Evolutionary conservation across 1,140 invertebrate genomes (phyloP).

Genomic region (Drosophila malerkotliana): DNA sequence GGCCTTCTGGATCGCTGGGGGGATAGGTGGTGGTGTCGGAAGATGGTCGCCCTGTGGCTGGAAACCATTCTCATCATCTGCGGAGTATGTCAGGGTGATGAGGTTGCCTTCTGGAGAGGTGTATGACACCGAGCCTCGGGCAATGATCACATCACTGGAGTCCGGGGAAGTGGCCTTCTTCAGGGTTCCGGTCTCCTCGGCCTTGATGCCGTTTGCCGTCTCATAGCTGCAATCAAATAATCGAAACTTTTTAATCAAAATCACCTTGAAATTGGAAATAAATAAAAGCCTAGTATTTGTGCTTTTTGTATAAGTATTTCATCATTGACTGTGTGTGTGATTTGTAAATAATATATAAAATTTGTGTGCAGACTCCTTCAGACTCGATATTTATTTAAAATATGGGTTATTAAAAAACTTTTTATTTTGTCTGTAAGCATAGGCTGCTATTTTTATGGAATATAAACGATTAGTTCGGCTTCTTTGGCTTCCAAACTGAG

Average conservation of each 20-base stretch:
- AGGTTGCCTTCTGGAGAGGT: conserved; percentile 92
- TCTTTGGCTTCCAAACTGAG: not conserved
- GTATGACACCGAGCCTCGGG: conserved; percentile 91
- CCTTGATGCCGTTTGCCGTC: conserved; percentile 90
- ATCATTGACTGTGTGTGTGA: conserved; percentile 36
- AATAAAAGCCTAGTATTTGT: conserved; percentile 7
- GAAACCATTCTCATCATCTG: conserved; percentile 91
- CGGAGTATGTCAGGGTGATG: conserved; percentile 90
- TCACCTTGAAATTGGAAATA: conserved; percentile 56
- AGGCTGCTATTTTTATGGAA: conserved; percentile 26
- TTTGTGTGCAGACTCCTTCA: conserved; percentile 43
- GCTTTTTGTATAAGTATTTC: conserved; percentile 34
- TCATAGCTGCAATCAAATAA: conserved; percentile 86
- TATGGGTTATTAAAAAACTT: conserved; percentile 51
- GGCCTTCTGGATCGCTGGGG: conserved; percentile 90
- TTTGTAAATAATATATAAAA: conserved; percentile 44
- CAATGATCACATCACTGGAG: conserved; percentile 87
- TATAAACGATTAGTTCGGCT: conserved; percentile 7
- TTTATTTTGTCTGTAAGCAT: conserved; percentile 44
- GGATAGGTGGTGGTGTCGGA: conserved; percentile 90
- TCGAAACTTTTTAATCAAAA: conserved; percentile 23
- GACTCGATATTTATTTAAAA: conserved; percentile 16
- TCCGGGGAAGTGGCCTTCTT: conserved; percentile 87
- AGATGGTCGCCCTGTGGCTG: conserved; percentile 89
- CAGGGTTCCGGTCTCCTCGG: conserved; percentile 87